These are phyloP conservation scores for Calliopsis andreniformis DNA, from an alignment of 1,140 invertebrate species.

Conservation along the genomic window DNA sequence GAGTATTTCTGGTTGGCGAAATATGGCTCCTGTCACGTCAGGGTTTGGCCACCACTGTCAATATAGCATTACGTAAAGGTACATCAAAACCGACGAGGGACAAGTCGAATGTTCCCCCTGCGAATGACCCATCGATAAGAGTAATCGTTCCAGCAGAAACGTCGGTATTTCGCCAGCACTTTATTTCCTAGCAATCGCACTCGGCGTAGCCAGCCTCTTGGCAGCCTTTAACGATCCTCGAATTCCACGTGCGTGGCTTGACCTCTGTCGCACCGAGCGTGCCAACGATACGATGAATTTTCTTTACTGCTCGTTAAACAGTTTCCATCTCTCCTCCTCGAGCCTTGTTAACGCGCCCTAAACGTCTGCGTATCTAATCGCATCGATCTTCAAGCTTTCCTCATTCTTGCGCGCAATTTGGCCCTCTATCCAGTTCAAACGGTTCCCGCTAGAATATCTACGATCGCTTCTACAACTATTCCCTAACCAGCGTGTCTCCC, in stretches of 20 bases:
- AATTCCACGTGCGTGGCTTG: constrained; percentile 34
- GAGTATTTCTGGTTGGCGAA: no score
- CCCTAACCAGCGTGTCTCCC: neutral
- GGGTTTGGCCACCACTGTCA: no score
- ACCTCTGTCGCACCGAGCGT: constrained; percentile 12
- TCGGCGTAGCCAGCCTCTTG: neutral
- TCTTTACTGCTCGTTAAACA: constrained; percentile 18
- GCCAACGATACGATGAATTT: constrained; percentile 25
- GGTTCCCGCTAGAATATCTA: no score
- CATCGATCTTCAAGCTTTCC: neutral
- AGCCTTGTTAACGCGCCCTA: constrained; percentile 3
- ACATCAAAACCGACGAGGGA: neutral
- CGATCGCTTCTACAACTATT: constrained; percentile 15
- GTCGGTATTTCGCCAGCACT: neutral
- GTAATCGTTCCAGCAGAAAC: constrained; percentile 8
- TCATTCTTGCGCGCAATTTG: no score
- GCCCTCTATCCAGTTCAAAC: no score
- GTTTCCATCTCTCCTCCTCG: neutral
- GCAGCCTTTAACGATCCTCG: constrained; percentile 38
- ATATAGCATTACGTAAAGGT: no score
- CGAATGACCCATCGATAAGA: constrained; percentile 19
- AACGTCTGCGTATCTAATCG: neutral
- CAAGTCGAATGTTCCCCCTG: neutral
- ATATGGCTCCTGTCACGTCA: no score
- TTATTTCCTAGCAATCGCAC: constrained; percentile 13